Base-by-base conservation (phyloP, 1,140 invertebrate genomes). In the Ruditapes philippinarum region DNA sequence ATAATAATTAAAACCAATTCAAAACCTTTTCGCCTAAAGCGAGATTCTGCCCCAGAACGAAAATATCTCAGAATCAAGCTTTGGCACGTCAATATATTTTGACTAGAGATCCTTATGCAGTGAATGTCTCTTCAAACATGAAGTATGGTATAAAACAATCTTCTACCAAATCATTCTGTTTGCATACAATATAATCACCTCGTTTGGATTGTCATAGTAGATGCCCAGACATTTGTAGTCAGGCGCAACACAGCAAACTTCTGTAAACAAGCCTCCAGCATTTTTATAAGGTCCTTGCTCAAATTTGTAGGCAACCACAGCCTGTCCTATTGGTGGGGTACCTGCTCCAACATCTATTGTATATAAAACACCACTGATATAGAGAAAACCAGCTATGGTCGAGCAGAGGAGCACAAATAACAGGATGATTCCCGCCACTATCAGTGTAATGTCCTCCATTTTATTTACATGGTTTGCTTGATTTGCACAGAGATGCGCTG, bases 171-270 rank as follows among this genome's bases (percentile, higher is more conserved):
- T n/a, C n/a, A n/a, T n/a, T n/a, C n/a, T n/a, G n/a, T n/a, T n/a
- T n/a, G n/a, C n/a, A n/a, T n/a, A n/a, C n/a, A n/a, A n/a, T n/a
- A n/a, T n/a, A n/a, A 22, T 88, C 93, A 96, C 96, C 93, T 93
- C 91, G 65, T 96, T 92, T 2, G 96, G 96, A 89, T 96, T 94
- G 87, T 96, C 96, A 91, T 96, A 96, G 91, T 96, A 96, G 11
- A 96, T 92, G 14, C 96, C 96, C 42, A 96, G 83, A 22, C 90
- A 92, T 83, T 93, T 94, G 70, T 94, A 91, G 25, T 94, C 83
- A 2, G 96, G 96, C 31, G 93, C 93, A 33, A 96, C 88, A n/a
- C 85, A 90, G 57, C 94, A 93, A 3, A 93, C 92, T 92, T 96
- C 95, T 0, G 95, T 95, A 91, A 96, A 96, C 3, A 95, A 70